Evolutionary conservation across 2,888 invertebrate genomes (phyloP), one percentile per base, ranked within the genome.

Genomic region (Helobdella robusta): DNA sequence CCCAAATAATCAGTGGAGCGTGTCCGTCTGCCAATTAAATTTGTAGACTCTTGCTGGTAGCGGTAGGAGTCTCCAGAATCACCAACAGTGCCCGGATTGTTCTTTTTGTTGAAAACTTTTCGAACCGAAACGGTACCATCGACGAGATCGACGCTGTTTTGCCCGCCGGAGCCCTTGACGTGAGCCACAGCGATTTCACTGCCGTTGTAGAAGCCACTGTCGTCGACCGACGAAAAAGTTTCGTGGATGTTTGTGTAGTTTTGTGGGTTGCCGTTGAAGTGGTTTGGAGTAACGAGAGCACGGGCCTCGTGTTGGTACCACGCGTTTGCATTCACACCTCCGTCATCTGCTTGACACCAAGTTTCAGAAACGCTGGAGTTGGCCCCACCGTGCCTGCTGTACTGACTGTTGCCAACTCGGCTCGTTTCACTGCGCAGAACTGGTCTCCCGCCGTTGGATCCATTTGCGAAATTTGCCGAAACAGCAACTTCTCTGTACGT

Each of bases 401-500:
- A 28, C 4, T 25, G 32, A 1, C 28, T 32, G 44, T 40, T 40
- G 11, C n/a, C 11, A n/a, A 15, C 11, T 15, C n/a, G 11, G 44
- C n/a, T 40, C 44, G 44, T 40, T 40, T 40, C 44, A n/a, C 44
- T 40, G 44, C n/a, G 11, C 44, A 40, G 11, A 11, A 40, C n/a
- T n/a, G 44, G 44, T 40, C 44, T 40, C 44, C 44, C 44, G 44
- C 11, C 44, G 44, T 11, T n/a, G 44, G 44, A 40, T 11, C 44
- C 44, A n/a, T n/a, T 40, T n/a, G 56, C 25, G 32, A 56, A n/a
- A 30, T 56, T 56, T 8, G 56, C 54, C 34, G 34, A 25, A 35
- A 63, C 54, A 32, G 63, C 63, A 15, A 63, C 63, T 25, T 63
- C 63, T 32, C 63, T 48, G 25, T 63, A 63, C 52, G 63, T 56